These are phyloP conservation scores for Rhagonycha fulva DNA, from an alignment of 2,888 invertebrate genomes.

Conservation along the genomic window DNA sequence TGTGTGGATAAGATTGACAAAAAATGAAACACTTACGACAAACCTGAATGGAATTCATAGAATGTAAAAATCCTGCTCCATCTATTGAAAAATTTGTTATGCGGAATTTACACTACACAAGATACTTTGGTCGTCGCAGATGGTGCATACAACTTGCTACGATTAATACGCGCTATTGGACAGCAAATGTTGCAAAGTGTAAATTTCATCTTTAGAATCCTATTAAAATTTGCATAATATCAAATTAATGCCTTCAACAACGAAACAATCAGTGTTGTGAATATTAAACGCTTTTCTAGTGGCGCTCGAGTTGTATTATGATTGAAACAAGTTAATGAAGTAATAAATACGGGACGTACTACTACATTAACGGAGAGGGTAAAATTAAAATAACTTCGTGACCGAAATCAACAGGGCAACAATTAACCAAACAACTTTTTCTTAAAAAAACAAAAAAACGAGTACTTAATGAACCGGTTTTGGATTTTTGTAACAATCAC, in stretches of 20 bases:
- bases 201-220: not conserved
- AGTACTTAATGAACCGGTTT: not conserved
- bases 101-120: not conserved
- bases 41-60: not conserved
- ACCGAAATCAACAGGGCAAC: not conserved
- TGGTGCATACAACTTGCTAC: not conserved
- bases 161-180: not conserved
- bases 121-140: not conserved
- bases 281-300: not conserved
- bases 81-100: not conserved
- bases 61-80: not conserved
- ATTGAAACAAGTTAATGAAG: not conserved
- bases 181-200: not conserved
- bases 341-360: not conserved
- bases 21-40: not conserved
- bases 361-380: not conserved
- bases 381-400: not conserved
- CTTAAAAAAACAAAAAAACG: not conserved
- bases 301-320: not conserved
- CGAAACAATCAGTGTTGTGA: not conserved
- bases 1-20: not conserved
- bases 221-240: not conserved
- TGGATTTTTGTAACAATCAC: not conserved
- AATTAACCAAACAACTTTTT: not conserved
- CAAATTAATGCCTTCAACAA: not conserved